Base-by-base conservation (phyloP, 2,797 vertebrate genomes). In the Australoheros facetus region DNA sequence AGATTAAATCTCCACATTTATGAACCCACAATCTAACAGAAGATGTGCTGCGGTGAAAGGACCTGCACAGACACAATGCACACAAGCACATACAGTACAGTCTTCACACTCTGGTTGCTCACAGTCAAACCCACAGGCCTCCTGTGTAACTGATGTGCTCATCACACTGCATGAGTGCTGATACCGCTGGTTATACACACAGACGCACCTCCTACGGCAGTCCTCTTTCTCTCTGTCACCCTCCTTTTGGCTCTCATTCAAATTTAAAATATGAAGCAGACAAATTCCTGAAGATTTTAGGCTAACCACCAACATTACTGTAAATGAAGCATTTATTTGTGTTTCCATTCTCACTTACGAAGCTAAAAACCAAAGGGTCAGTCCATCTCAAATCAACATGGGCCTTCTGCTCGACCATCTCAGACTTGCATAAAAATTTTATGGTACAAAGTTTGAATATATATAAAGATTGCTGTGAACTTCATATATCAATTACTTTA, bases 111-210 rank as follows among this genome's bases (percentile, higher is more conserved):
- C 42, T 17, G 16, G 30, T 78, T 78, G 73, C 32, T 85, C 37
- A 82, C 76, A 73, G 76, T 75, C 75, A 81, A 84, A 81, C 55
- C 71, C 72, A 54, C n/a, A 37, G 60, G 70, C 78, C 69, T 80
- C 70, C 79, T 70, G 74, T 66, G 53, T 71, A 57, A 71, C 39
- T 54, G 53, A 78, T 80, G 71, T 57, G 69, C 71, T 79, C 55
- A 79, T 82, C 75, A 78, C 19, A 42, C 51, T 69, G 77, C 34
- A 78, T 59, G 71, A 76, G 32, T 30, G 70, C 72, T 71, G 5
- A 53, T 57, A 70, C 53, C 56, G 75, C 56, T n/a, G 42, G 3
- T 69, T 69, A 30, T 39, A 57, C 59, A 26, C 59, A 66, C 57
- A 55, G 7, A 51, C 70, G 56, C 17, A 23, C 51, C 75, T 66